phyloP scores from a whole-genome alignment of 2,797 vertebrate genomes.

The Tamandua tetradactyla region DNA sequence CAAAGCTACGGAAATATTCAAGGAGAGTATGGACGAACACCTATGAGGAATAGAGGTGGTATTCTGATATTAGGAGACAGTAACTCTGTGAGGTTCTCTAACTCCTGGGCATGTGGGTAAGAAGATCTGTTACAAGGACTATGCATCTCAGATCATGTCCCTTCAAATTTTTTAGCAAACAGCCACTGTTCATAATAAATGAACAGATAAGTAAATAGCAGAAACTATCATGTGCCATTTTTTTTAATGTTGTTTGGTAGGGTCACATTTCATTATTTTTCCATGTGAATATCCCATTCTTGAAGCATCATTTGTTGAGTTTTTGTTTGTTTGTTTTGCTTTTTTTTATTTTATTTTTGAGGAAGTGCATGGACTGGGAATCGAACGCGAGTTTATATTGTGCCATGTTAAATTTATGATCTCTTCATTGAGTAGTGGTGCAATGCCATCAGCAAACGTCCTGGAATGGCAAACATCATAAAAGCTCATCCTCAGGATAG shows the following conservation, averaged over 20 bases:
- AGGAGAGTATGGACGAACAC: background rate
- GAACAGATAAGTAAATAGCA: background rate
- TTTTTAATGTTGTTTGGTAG: no score
- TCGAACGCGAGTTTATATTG: no score
- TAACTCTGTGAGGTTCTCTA: background rate
- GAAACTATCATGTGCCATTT: background rate
- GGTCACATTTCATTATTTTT: no score
- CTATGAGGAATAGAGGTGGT: background rate
- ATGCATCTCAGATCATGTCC: background rate
- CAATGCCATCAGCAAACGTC: background rate
- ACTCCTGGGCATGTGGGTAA: background rate
- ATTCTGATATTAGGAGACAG: background rate
- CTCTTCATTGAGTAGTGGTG: background rate
- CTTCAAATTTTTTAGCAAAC: background rate
- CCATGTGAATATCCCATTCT: no score
- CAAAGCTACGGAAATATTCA: background rate
- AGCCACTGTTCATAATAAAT: background rate
- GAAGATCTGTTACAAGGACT: background rate
- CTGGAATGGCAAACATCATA: background rate
- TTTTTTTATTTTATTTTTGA: no score
- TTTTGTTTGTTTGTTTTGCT: no score
- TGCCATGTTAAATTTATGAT: background rate
- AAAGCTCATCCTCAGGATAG: background rate
- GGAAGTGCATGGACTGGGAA: no score
- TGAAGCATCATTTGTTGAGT: no score